These are phyloP conservation scores for Notarius lentiginosus DNA, from an alignment of 2,113 vertebrate genomes.

Conservation along the genomic window DNA sequence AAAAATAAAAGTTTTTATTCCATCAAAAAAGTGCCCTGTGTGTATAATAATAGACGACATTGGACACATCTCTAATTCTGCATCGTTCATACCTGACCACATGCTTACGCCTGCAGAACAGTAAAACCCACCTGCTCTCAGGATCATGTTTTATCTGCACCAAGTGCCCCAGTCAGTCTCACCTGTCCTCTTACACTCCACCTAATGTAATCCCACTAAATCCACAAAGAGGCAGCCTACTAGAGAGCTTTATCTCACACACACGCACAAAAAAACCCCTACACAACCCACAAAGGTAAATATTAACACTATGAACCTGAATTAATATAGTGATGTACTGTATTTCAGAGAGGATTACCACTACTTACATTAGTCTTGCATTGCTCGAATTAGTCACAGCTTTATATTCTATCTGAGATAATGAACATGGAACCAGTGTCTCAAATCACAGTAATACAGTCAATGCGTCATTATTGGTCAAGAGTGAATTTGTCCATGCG, in stretches of 20 bases:
- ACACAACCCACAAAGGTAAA: neutral
- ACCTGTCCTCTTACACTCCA: neutral
- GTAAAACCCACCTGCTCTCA: neutral
- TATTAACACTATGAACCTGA: neutral
- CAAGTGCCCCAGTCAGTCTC: neutral
- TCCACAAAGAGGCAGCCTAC: neutral
- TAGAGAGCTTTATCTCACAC: no score
- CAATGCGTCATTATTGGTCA: neutral
- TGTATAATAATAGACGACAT: no score
- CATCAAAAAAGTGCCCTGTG: no score
- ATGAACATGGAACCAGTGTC: neutral
- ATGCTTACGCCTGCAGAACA: neutral
- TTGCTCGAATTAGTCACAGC: constrained; percentile 11
- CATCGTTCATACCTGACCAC: neutral
- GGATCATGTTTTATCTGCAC: neutral
- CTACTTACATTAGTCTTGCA: neutral
- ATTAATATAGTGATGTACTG: neutral
- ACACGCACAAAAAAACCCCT: neutral
- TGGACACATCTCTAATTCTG: no score
- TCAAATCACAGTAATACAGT: neutral
- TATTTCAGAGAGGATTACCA: neutral
- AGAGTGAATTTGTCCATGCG: neutral
- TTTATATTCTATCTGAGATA: neutral
- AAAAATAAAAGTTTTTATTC: no score
- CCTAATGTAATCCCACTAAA: neutral